A percentile compares a stretch with the other conserved stretches of the same genome.
These are phyloP conservation scores for Dermolepida albohirtum DNA, from an alignment of 2,888 invertebrate genomes.

Conservation along the genomic window DNA sequence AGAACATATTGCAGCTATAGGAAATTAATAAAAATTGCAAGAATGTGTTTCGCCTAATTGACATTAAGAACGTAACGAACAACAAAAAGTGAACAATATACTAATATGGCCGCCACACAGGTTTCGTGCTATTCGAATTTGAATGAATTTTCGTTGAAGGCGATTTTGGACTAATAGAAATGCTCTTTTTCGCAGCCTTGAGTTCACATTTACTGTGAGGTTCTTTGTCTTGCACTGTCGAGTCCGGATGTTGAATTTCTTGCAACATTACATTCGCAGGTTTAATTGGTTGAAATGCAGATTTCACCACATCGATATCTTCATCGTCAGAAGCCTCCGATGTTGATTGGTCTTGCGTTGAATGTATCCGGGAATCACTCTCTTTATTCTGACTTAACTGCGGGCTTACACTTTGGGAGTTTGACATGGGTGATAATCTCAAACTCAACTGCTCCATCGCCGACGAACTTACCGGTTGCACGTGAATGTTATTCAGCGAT, in stretches of 20 bases:
- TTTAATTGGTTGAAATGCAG: constrained; percentile 78
- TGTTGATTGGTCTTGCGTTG: constrained; percentile 72
- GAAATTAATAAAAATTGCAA: too few relatives aligned
- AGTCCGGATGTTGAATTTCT: constrained; percentile 70
- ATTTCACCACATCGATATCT: constrained; percentile 81
- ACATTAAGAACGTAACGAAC: neutral
- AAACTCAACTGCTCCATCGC: constrained; percentile 59
- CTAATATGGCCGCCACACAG: constrained; percentile 82
- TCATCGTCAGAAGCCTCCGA: constrained; percentile 70
- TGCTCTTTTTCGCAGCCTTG: constrained; percentile 67
- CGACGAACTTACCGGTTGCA: constrained; percentile 53
- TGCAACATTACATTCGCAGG: constrained; percentile 71
- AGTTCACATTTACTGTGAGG: constrained; percentile 64
- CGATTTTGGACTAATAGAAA: constrained; percentile 62
- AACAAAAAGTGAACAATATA: constrained; percentile 11
- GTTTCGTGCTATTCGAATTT: constrained; percentile 70
- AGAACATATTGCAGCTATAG: too few relatives aligned
- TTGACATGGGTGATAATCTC: constrained; percentile 70
- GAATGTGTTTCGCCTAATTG: neutral
- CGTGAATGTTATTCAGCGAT: constrained; percentile 57
- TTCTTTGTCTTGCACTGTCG: constrained; percentile 69
- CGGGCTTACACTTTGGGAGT: constrained; percentile 70
- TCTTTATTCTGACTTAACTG: constrained; percentile 57
- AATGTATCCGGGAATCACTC: constrained; percentile 71
- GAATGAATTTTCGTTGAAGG: constrained; percentile 69